Base-by-base conservation (phyloP, 2,888 invertebrate genomes). In the Aphrophora alni region DNA sequence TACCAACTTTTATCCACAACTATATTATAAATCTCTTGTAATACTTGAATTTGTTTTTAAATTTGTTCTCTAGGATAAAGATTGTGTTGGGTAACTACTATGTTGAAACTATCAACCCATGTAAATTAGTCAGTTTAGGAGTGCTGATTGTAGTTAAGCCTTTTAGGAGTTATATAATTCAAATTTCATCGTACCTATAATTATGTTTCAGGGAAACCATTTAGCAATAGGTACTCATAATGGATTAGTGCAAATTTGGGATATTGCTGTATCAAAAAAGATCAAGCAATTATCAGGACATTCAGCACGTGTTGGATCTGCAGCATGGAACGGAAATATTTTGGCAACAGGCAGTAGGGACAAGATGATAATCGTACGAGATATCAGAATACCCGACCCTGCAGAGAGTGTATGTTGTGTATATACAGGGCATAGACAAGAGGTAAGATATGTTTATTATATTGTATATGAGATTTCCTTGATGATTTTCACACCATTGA, bases 141-240 rank as follows among this genome's bases (percentile, higher is more conserved):
- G n/a, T n/a, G n/a, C n/a, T n/a, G n/a, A n/a, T n/a, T n/a, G n/a
- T n/a, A n/a, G n/a, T n/a, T n/a, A n/a, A n/a, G n/a, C n/a, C n/a
- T n/a, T n/a, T n/a, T n/a, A n/a, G n/a, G n/a, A n/a, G n/a, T n/a
- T n/a, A n/a, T n/a, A n/a, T n/a, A n/a, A n/a, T n/a, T n/a, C n/a
- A n/a, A n/a, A n/a, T n/a, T n/a, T n/a, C n/a, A n/a, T n/a, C n/a
- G n/a, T n/a, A n/a, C n/a, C n/a, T n/a, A n/a, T n/a, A n/a, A n/a
- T n/a, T 21, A 21, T 21, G 75, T 68, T 78, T 38, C 82, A 85
- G 84, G 86, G 86, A 1, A 97, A 98, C 88, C 90, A 96, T 71
- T 97, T 99, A 4, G 98, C 99, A 0, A 98, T 99, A 33, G 99
- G 99, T 28, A 99, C 99, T 14, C 97, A 98, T 90, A 95, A 96